Conservation (phyloP, 2,888 invertebrate species). For the Agrilus biguttatus region DNA sequence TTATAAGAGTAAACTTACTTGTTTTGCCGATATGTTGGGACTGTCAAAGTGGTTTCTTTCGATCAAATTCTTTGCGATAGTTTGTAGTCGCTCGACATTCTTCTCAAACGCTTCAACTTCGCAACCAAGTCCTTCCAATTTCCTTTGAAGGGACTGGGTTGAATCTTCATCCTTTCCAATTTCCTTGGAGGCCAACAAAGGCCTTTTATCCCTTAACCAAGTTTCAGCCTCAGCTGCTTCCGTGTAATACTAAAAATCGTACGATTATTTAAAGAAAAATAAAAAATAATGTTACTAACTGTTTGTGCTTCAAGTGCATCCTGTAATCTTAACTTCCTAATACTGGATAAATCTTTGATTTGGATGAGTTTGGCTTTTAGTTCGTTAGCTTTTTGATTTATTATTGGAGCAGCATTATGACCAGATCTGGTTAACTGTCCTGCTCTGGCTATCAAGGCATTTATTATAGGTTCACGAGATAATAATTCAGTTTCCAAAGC, state of each 20-base stretch:
- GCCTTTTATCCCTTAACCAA: conserved; percentile 82
- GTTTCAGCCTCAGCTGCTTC: conserved; percentile 82
- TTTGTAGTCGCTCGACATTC: conserved; percentile 54
- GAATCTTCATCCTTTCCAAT: conserved; percentile 89
- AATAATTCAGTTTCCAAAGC: conserved; percentile 79
- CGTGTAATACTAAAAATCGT: conserved; percentile 57
- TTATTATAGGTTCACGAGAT: conserved; percentile 74
- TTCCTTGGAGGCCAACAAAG: conserved; percentile 59
- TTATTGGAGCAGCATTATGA: conserved; percentile 69
- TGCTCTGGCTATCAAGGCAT: conserved; percentile 57
- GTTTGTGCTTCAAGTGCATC: conserved; percentile 75
- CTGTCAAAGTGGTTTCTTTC: conserved; percentile 69
- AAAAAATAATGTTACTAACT: conserved; percentile 29
- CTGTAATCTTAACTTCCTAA: conserved; percentile 54
- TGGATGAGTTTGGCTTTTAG: conserved; percentile 55
- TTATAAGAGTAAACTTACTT: conserved; percentile 22
- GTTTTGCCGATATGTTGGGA: conserved; percentile 53
- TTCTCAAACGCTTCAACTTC: conserved; percentile 70
- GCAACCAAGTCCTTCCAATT: conserved; percentile 68
- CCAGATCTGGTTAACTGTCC: conserved; percentile 66
- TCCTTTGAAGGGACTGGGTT: conserved; percentile 66
- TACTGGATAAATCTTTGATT: conserved; percentile 57
- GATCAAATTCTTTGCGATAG: conserved; percentile 50
- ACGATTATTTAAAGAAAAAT: conserved; percentile 1
- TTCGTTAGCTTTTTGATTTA: conserved; percentile 51